Percentiles rank a stretch among this genome's conserved stretches.
These are phyloP conservation scores for Ganaspis sp. DNA, from an alignment of 1,140 invertebrate species.

Conservation along the genomic window DNA sequence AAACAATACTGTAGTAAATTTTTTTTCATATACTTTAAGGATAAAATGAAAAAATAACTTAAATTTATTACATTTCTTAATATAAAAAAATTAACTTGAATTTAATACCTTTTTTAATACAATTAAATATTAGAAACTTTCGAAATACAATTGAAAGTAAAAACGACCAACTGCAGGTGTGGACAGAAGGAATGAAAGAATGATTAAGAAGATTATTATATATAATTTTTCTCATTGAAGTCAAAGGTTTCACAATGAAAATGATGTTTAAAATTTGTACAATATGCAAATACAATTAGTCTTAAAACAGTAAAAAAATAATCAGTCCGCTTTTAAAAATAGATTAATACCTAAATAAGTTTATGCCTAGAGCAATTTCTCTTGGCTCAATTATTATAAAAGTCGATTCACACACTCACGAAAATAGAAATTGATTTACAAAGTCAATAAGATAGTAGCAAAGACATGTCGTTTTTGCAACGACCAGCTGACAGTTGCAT, in stretches of 20 bases:
- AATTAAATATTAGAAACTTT: too few relatives aligned
- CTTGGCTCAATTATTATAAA: neutral
- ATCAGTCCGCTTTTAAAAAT: constrained; percentile 3
- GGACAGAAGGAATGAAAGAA: too few relatives aligned
- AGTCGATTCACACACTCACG: neutral
- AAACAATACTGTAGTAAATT: too few relatives aligned
- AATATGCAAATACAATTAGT: neutral
- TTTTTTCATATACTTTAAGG: too few relatives aligned
- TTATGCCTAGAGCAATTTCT: neutral
- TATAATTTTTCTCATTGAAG: too few relatives aligned
- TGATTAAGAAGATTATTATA: too few relatives aligned
- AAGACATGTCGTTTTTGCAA: neutral
- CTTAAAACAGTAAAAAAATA: constrained; percentile 1
- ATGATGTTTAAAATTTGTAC: neutral
- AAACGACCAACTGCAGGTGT: too few relatives aligned
- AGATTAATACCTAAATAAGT: neutral
- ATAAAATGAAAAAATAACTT: too few relatives aligned
- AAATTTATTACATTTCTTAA: too few relatives aligned
- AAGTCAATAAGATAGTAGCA: neutral
- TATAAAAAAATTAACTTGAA: too few relatives aligned
- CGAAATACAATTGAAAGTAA: too few relatives aligned
- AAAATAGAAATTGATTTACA: neutral
- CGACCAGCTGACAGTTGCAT: neutral
- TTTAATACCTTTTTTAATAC: too few relatives aligned
- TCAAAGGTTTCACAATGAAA: neutral